A percentile compares a stretch with the other conserved stretches of the same genome.
These are phyloP conservation scores for Battus philenor DNA, from an alignment of 1,140 invertebrate species.

Conservation along the genomic window DNA sequence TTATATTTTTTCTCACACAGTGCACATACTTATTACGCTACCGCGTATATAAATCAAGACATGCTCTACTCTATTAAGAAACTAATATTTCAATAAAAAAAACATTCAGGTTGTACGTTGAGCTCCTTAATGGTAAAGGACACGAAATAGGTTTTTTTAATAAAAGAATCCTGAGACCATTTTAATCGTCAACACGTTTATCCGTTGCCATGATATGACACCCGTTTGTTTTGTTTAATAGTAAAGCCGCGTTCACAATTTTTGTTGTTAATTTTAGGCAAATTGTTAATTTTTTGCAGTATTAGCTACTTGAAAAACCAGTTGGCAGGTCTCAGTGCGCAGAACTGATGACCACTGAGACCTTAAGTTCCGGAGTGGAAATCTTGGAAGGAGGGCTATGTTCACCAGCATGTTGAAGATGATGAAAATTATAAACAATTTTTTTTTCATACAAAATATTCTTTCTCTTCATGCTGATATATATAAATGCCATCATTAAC, in stretches of 20 bases:
- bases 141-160: conserved; percentile 25
- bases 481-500: no score
- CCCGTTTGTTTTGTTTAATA: conserved; percentile 25
- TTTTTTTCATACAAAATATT: no score
- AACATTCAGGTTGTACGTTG: conserved; percentile 17
- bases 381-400: no score
- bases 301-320: no score
- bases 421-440: no score
- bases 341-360: no score
- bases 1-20: conserved; percentile 14
- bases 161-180: conserved; percentile 28
- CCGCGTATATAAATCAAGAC: not conserved
- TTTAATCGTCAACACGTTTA: conserved; percentile 32
- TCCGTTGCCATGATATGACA: conserved; percentile 29
- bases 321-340: no score
- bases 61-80: conserved; percentile 8
- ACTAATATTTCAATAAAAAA: conserved; percentile 15
- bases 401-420: not conserved
- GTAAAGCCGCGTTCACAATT: conserved; percentile 19
- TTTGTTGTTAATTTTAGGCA: not conserved
- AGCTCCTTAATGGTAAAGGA: conserved; percentile 19
- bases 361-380: no score
- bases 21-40: not conserved
- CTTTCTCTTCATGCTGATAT: no score
- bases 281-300: not conserved